Conservation (phyloP, 1,140 invertebrate species). For the Teleopsis dalmanni region DNA sequence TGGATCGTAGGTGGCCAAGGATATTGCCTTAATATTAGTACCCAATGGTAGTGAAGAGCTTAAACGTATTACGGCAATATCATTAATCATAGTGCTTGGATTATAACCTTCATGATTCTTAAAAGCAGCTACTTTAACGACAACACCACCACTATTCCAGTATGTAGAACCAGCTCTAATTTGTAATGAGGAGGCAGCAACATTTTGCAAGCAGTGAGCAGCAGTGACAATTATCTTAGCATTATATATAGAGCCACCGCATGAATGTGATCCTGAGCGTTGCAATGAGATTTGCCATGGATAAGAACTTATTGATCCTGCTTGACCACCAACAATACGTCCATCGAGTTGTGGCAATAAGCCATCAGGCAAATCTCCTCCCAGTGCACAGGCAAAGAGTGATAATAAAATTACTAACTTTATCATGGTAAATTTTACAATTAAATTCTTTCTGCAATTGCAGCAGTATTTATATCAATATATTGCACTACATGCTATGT, state of each 20-base stretch:
- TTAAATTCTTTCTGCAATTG: too few relatives aligned
- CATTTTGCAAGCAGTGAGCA: slow-evolving; percentile 51
- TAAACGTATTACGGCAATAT: slow-evolving; percentile 48
- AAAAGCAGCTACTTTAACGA: slow-evolving; percentile 19
- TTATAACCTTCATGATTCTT: slow-evolving; percentile 32
- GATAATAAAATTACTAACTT: slow-evolving; percentile 40
- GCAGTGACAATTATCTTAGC: slow-evolving; percentile 50
- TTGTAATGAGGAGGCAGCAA: slow-evolving; percentile 17
- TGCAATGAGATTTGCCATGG: slow-evolving; percentile 29
- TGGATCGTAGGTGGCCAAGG: slow-evolving; percentile 27
- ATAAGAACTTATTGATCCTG: slow-evolving; percentile 7
- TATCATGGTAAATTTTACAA: too few relatives aligned
- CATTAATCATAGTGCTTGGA: slow-evolving; percentile 40
- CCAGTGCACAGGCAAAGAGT: slow-evolving; percentile 30
- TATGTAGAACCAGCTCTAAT: slow-evolving; percentile 30
- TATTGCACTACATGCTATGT: too few relatives aligned
- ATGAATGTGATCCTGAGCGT: slow-evolving; percentile 34
- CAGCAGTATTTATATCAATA: too few relatives aligned
- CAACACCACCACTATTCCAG: slow-evolving; percentile 24
- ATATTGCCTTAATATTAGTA: slow-evolving; percentile 36
- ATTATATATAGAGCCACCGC: slow-evolving; percentile 52
- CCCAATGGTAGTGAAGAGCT: slow-evolving; percentile 27
- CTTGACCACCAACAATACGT: slow-evolving; percentile 27
- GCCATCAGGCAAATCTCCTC: slow-evolving; percentile 15
- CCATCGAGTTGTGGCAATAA: slow-evolving; percentile 10